phyloP scores from a whole-genome alignment of 2,113 vertebrate species.

The Barnardius zonarius region DNA sequence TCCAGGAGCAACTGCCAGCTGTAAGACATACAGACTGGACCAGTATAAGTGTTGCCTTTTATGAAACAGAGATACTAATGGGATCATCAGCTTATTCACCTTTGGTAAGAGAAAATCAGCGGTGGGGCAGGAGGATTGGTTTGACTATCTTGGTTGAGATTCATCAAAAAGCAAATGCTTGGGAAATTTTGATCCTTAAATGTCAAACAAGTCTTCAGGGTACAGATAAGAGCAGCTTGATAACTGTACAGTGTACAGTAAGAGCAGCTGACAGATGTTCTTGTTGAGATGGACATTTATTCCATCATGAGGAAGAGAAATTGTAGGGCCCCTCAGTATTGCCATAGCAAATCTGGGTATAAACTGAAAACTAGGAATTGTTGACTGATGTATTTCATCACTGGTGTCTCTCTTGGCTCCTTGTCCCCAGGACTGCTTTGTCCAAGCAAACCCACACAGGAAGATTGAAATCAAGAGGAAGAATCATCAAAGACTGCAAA shows the following conservation, averaged over 20 bases:
- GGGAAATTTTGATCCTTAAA: neutral
- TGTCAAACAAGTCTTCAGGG: neutral
- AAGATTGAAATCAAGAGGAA: neutral
- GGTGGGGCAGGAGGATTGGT: neutral
- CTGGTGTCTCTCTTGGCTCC: neutral
- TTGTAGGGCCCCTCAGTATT: neutral
- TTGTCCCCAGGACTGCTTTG: neutral
- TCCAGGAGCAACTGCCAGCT: neutral
- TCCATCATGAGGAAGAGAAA: neutral
- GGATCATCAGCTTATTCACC: constrained; percentile 11
- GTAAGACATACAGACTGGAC: neutral
- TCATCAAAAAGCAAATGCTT: neutral
- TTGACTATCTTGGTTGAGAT: neutral
- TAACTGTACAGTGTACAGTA: neutral
- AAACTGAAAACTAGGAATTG: neutral
- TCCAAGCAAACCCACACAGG: neutral
- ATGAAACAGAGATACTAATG: neutral
- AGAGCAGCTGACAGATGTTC: neutral
- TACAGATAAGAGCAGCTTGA: neutral
- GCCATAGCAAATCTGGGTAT: neutral
- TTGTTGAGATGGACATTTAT: neutral
- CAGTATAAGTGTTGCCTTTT: neutral
- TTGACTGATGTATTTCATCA: neutral
- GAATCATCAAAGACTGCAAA: neutral
- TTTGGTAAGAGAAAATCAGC: constrained; percentile 31